phyloP scores from a whole-genome alignment of 2,888 invertebrate species.

The Abscondita cerata region DNA sequence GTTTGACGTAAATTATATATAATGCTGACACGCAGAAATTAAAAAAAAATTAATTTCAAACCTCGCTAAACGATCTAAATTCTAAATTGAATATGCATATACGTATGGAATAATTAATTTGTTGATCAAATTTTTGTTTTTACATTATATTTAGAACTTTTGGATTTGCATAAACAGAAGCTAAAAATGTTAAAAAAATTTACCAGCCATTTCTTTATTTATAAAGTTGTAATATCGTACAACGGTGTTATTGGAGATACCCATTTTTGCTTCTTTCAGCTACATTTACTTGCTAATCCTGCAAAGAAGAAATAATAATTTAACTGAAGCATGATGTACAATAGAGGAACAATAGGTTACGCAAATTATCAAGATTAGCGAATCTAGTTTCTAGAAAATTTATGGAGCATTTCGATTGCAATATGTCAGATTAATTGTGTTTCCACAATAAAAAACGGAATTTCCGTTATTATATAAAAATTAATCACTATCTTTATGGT shows the following conservation, averaged over 20 bases:
- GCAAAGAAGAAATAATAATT: neutral
- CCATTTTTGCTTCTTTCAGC: slow-evolving; percentile 55
- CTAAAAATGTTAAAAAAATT: slow-evolving; percentile 39
- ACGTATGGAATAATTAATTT: too few relatives aligned
- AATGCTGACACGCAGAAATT: too few relatives aligned
- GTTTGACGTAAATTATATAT: too few relatives aligned
- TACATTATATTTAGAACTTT: too few relatives aligned
- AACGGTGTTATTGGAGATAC: slow-evolving; percentile 68
- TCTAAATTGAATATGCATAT: too few relatives aligned
- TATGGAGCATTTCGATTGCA: slow-evolving; percentile 2
- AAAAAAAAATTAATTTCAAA: too few relatives aligned
- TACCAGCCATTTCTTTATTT: slow-evolving; percentile 68
- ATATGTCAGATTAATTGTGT: neutral
- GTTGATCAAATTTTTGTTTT: too few relatives aligned
- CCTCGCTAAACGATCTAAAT: too few relatives aligned
- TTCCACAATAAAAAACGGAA: neutral
- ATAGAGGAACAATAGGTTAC: neutral
- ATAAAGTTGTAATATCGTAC: slow-evolving; percentile 66
- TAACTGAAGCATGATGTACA: too few relatives aligned
- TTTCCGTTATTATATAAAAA: neutral
- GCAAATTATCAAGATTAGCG: neutral
- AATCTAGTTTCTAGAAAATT: neutral
- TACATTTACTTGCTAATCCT: neutral
- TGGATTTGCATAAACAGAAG: too few relatives aligned
- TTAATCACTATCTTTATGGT: neutral